Conservation (phyloP, 2,113 vertebrate genomes). For the Aythya baeri region DNA sequence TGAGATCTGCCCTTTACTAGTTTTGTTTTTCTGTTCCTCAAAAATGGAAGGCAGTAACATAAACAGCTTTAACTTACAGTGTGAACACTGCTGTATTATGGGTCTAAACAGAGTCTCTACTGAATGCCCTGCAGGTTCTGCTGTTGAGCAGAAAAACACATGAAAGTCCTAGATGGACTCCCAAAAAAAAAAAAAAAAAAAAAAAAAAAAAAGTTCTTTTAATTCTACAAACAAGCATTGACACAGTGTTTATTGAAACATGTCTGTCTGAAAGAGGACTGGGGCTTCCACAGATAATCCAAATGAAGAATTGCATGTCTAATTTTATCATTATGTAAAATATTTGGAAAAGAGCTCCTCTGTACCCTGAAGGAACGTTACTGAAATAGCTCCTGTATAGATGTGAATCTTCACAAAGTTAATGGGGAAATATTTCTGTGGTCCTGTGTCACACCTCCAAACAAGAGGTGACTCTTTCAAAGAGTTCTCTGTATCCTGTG, state of each 20-base stretch:
- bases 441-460: constrained; percentile 38
- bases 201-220: background rate
- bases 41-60: background rate
- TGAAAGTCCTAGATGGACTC: background rate
- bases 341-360: background rate
- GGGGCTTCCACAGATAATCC: constrained; percentile 26
- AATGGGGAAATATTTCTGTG: constrained; percentile 35
- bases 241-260: constrained; percentile 64
- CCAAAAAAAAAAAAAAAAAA: no score
- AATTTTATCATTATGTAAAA: constrained; percentile 42
- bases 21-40: background rate
- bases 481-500: background rate
- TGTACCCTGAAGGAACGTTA: background rate
- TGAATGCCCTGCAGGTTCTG: background rate
- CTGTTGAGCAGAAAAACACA: constrained; percentile 14
- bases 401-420: constrained; percentile 1
- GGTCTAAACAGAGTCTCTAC: background rate
- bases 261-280: constrained; percentile 25
- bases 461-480: background rate
- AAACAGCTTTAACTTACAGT: constrained; percentile 23
- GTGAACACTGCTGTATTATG: background rate
- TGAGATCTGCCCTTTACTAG: background rate
- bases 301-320: background rate
- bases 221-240: constrained; percentile 48
- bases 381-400: constrained; percentile 6